Conservation (phyloP, 2,888 invertebrate genomes). For the Epistrophe grossulariae region DNA sequence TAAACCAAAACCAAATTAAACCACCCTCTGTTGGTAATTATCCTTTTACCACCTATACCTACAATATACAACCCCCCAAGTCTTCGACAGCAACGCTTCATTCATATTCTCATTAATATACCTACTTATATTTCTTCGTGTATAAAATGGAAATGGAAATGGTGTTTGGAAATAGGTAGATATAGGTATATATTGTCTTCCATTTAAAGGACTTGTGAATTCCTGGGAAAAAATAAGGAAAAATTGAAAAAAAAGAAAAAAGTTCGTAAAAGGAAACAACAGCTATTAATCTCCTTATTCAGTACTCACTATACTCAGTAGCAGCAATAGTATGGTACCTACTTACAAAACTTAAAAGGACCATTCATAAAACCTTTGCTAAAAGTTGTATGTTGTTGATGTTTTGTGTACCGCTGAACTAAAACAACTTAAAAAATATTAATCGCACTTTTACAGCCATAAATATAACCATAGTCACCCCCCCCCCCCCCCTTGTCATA, state of each 20-base stretch:
- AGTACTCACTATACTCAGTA: constrained; percentile 55
- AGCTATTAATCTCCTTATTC: constrained; percentile 73
- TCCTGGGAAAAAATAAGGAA: not conserved
- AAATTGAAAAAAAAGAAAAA: not conserved
- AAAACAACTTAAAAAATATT: constrained; percentile 71
- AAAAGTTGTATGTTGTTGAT: not conserved
- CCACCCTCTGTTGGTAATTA: constrained; percentile 61
- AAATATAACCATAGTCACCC: constrained; percentile 69
- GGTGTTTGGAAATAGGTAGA: no score
- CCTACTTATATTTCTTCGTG: constrained; percentile 42
- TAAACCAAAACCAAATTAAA: constrained; percentile 15
- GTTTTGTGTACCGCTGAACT: constrained; percentile 31
- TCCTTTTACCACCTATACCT: constrained; percentile 35
- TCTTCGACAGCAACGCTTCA: constrained; percentile 26
- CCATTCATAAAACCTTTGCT: constrained; percentile 36
- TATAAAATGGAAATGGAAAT: constrained; percentile 20
- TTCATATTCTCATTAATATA: constrained; percentile 67
- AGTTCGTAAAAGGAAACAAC: constrained; percentile 56
- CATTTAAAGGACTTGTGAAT: constrained; percentile 45
- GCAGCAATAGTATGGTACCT: not conserved
- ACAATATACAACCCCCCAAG: not conserved
- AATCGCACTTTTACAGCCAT: constrained; percentile 70
- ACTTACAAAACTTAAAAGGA: constrained; percentile 45
- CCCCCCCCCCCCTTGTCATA: no score
- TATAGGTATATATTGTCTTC: constrained; percentile 37